phyloP scores from a whole-genome alignment of 2,113 vertebrate genomes.

The Orientallactaga bullata region DNA sequence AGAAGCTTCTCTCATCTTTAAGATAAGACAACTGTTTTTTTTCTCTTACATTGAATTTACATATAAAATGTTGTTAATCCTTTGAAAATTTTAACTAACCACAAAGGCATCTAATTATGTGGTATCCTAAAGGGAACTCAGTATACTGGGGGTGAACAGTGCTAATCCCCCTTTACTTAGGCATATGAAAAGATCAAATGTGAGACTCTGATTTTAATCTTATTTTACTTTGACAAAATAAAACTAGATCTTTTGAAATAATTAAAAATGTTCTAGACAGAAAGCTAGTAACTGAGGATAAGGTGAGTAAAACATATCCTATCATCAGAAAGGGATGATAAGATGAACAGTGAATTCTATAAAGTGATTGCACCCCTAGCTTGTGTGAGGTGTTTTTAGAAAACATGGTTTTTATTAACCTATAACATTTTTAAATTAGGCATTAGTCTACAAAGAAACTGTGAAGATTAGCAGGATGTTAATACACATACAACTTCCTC shows the following conservation, averaged over 20 bases:
- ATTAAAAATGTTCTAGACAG: constrained; percentile 51
- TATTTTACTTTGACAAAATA: constrained; percentile 42
- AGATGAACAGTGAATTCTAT: constrained; percentile 47
- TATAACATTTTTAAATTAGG: constrained; percentile 60
- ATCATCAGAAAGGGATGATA: constrained; percentile 55
- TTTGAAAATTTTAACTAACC: constrained; percentile 16
- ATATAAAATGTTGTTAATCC: constrained; percentile 56
- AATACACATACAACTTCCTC: constrained; percentile 33
- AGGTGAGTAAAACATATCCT: constrained; percentile 51
- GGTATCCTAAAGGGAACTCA: neutral
- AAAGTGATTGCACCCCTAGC: neutral
- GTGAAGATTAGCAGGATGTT: constrained; percentile 50
- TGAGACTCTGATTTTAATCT: constrained; percentile 60
- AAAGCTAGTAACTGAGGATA: constrained; percentile 28
- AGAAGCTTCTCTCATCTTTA: constrained; percentile 64
- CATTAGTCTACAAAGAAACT: constrained; percentile 55
- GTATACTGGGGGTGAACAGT: constrained; percentile 24
- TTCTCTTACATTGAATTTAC: constrained; percentile 57
- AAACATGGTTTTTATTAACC: constrained; percentile 53
- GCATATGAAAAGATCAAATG: constrained; percentile 52
- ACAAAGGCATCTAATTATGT: constrained; percentile 22
- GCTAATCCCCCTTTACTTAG: neutral
- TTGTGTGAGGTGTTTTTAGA: constrained; percentile 62
- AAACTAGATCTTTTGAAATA: constrained; percentile 24
- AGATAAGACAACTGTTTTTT: constrained; percentile 48